Evolutionary conservation across 2,888 invertebrate species (phyloP).

Genomic region (Drosophila suboccidentalis): DNA sequence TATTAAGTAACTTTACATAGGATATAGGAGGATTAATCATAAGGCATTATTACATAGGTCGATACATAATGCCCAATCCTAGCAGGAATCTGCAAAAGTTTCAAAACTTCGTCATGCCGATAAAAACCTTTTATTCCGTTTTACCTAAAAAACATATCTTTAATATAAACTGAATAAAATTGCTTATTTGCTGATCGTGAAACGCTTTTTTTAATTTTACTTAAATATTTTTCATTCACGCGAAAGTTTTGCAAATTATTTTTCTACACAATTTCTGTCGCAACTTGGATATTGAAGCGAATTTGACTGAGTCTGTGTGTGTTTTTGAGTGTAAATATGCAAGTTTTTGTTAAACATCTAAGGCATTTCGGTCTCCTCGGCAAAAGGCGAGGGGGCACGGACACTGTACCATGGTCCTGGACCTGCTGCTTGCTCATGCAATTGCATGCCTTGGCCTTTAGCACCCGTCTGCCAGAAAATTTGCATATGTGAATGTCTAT

Average conservation of each 20-base stretch:
- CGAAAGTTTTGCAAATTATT: constrained; percentile 69
- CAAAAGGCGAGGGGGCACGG: constrained; percentile 42
- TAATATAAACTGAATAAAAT: constrained; percentile 5
- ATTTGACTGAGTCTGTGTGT: constrained; percentile 28
- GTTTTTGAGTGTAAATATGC: constrained; percentile 12
- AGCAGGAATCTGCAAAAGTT: too few species aligned
- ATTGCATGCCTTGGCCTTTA: constrained; percentile 64
- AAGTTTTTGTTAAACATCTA: constrained; percentile 56
- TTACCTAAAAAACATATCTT: not conserved
- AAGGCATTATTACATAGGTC: too few species aligned
- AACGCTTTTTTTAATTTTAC: constrained; percentile 74
- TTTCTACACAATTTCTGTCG: constrained; percentile 67
- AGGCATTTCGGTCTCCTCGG: constrained; percentile 56
- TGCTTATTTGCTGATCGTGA: constrained; percentile 25
- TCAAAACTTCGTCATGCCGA: too few species aligned
- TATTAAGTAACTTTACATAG: constrained; percentile 24
- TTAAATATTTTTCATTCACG: constrained; percentile 75
- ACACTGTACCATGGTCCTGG: constrained; percentile 52
- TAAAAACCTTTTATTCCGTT: too few species aligned
- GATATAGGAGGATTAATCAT: too few species aligned
- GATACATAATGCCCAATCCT: not conserved
- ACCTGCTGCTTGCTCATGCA: constrained; percentile 61
- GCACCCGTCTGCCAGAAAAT: constrained; percentile 54
- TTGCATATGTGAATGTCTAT: constrained; percentile 65
- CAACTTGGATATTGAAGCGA: constrained; percentile 69